Base-by-base conservation (phyloP, 2,888 invertebrate genomes). In the Rotaria macrura region DNA sequence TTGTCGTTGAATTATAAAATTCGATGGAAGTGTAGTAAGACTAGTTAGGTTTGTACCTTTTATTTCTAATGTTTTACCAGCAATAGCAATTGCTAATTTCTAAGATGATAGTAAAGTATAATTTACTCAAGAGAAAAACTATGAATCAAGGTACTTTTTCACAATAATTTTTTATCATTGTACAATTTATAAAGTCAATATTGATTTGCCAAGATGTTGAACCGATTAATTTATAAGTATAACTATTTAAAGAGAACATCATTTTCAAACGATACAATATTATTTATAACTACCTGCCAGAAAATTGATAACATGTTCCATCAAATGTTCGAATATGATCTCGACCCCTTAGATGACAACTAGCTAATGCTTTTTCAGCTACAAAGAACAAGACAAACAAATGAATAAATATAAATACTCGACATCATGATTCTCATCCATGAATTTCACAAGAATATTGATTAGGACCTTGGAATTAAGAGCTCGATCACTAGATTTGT, bases 301-400 rank as follows among this genome's bases (percentile, higher is more conserved):
- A 25, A 34, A 85, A 55, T 84, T 49, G 84, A 74, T 84, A 84
- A 43, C 65, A 84, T 25, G 84, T 84, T 25, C 86, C 86, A 83
- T 86, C 86, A 83, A 86, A 86, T 29, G 86, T 86, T 84, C 84
- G 34, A 55, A 54, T 84, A 65, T 74, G 79, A 47, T 84, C 84
- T 43, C 49, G 52, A 7, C 86, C 86, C 79, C 83, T 79, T 23
- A 84, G n/a, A 74, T 84, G 43, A 79, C 86, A 86, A 14, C 84
- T 86, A n/a, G 86, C 34, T 49, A 86, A 85, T 17, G 84, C 57
- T 17, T 84, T 25, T 17, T 47, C 29, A 29, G n/a, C 65, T 65
- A 52, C 17, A 7, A 38, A 29, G 1, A n/a, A n/a, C n/a, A 84
- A 34, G 34, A 74, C n/a, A 54, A 47, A 40, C 12, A 84, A 14